Evolutionary conservation across 2,888 invertebrate species (phyloP), one percentile per base, ranked within the genome.

Genomic region (Myopa tessellatipennis): DNA sequence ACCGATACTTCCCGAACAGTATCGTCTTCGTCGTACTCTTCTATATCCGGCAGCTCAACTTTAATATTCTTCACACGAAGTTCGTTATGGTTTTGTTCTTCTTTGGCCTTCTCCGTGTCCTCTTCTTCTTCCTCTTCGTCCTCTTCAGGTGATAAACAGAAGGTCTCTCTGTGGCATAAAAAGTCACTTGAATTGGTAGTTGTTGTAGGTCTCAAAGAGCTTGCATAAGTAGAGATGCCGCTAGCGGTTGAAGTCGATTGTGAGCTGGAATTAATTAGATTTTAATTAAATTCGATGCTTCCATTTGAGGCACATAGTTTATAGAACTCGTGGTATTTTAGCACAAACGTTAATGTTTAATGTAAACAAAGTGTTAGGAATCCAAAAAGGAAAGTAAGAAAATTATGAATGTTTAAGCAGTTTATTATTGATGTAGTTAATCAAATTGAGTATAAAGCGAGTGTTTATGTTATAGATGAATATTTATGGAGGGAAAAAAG

Each of bases 141-240:
- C 79, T 85, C 86, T 81, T 87, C 89, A 68, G 89, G 88, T 74
- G 89, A 86, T 69, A 89, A 81, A 80, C 89, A 89, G 83, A 89
- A 89, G 68, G 88, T 88, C 83, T 88, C 88, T 82, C 88, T 86
- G 84, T 89, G 88, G 81, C 87, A 88, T 82, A 89, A 83, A 86
- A 89, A 89, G 84, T 89, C 89, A 85, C 88, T 89, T 79, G 89
- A 87, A 84, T 87, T 88, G 81, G 87, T 87, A 81, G 88, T 88
- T 80, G 88, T 85, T 80, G 88, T 88, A 76, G 87, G 87, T 82
- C 86, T 84, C 77, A 88, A 80, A 76, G 89, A 89, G 85, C 89
- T 89, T 80, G 89, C 89, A 83, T 89, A 88, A 78, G 89, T 89
- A 78, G 89, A 89, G 80, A 89, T 88, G 81, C 89, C 89, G 81